Percentiles rank a stretch among this genome's conserved stretches.
These are phyloP conservation scores for Falco naumanni DNA, from an alignment of 2,797 vertebrate species.

Conservation along the genomic window DNA sequence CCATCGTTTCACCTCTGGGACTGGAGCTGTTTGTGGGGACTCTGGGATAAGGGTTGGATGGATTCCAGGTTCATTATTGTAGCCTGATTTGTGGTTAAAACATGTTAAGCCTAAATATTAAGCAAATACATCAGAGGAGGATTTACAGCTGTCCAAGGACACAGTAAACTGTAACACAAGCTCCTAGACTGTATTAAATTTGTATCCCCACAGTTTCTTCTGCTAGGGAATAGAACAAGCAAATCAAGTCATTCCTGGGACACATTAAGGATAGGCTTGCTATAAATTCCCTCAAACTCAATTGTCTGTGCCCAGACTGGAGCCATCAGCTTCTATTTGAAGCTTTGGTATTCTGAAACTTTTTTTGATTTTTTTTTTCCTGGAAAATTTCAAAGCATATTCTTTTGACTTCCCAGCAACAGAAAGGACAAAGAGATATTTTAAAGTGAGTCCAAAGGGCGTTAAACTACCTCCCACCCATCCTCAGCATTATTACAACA, in stretches of 20 bases:
- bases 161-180: constrained; percentile 71
- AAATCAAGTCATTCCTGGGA: constrained; percentile 77
- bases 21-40: constrained; percentile 57
- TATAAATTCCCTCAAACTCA: constrained; percentile 74
- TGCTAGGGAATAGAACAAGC: constrained; percentile 72
- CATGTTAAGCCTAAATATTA: constrained; percentile 73
- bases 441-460: not conserved
- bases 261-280: constrained; percentile 69
- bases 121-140: constrained; percentile 73
- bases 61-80: constrained; percentile 63
- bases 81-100: constrained; percentile 74
- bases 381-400: constrained; percentile 61
- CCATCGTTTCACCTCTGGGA: constrained; percentile 36
- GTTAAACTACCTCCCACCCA: not conserved
- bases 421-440: constrained; percentile 40
- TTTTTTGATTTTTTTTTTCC: not conserved
- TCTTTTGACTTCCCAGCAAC: constrained; percentile 50
- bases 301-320: constrained; percentile 74
- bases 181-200: constrained; percentile 68
- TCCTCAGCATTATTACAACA: not conserved
- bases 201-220: constrained; percentile 66
- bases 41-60: constrained; percentile 60
- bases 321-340: constrained; percentile 72
- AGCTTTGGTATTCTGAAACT: constrained; percentile 60
- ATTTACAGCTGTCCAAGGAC: constrained; percentile 75